A percentile compares a stretch with the other conserved stretches of the same genome.
Conservation (phyloP, 2,797 vertebrate genomes). For the Spizella passerina region DNA sequence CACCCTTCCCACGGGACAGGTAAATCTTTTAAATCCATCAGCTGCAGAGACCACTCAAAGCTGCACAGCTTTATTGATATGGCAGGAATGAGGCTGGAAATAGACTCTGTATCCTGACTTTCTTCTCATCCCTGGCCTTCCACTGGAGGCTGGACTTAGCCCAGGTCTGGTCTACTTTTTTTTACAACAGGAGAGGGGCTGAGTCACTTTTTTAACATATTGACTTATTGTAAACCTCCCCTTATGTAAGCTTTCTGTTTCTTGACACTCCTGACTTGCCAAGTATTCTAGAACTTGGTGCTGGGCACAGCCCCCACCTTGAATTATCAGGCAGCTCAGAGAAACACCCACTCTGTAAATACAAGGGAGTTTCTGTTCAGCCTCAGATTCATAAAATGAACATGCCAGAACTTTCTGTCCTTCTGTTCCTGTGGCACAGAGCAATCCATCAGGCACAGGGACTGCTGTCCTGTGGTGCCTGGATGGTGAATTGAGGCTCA, state of each 20-base stretch:
- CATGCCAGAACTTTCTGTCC: background rate
- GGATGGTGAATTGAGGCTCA: background rate
- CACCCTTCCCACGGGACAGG: background rate
- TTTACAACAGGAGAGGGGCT: background rate
- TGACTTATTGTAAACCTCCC: slow-evolving; percentile 5
- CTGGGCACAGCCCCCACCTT: background rate
- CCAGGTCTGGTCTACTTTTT: background rate
- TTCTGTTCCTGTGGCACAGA: background rate
- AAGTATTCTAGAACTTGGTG: background rate
- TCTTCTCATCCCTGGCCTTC: background rate
- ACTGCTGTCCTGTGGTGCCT: background rate
- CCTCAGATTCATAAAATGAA: background rate
- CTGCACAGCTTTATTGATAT: background rate
- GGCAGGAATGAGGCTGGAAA: background rate
- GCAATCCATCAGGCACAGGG: fast-evolving
- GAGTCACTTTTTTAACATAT: background rate
- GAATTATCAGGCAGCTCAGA: background rate
- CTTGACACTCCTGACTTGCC: background rate
- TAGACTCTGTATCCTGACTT: background rate
- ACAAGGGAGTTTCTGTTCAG: background rate
- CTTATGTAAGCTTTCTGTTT: background rate
- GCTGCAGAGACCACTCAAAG: background rate
- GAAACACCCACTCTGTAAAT: slow-evolving; percentile 52
- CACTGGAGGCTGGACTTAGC: background rate
- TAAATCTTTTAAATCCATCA: background rate